Evolutionary conservation across 1,140 invertebrate genomes (phyloP).

Genomic region (Pogonus chalceus): DNA sequence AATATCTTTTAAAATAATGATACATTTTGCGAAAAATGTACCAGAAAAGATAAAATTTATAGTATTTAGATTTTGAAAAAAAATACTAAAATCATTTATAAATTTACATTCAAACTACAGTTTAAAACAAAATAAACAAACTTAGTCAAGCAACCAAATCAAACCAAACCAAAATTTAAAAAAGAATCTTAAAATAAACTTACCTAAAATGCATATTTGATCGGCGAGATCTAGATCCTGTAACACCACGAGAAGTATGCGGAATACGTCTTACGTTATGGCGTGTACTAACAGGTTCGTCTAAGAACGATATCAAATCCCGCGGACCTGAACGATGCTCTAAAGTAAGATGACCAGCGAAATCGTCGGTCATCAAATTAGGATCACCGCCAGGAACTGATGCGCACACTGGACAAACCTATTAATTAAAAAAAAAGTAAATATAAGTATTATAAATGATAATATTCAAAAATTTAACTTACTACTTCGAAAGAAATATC

Average conservation of each 20-base stretch:
- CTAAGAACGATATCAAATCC: slow-evolving; percentile 80
- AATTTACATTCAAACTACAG: too few species aligned
- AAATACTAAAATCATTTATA: too few species aligned
- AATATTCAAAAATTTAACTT: slow-evolving; percentile 29
- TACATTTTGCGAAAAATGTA: too few species aligned
- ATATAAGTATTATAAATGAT: slow-evolving; percentile 2
- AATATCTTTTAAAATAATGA: too few species aligned
- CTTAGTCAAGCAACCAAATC: too few species aligned
- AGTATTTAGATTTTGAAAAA: too few species aligned
- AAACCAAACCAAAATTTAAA: too few species aligned
- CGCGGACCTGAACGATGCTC: slow-evolving; percentile 83
- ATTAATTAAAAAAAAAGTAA: slow-evolving; percentile 4
- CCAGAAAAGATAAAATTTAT: too few species aligned
- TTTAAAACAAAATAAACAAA: too few species aligned
- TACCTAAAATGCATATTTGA: slow-evolving; percentile 87
- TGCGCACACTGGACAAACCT: slow-evolving; percentile 84
- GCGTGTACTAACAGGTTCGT: slow-evolving; percentile 63
- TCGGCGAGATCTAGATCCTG: slow-evolving; percentile 48
- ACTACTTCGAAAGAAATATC: slow-evolving; percentile 81
- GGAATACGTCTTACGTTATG: slow-evolving; percentile 75
- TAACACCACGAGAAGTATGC: slow-evolving; percentile 47
- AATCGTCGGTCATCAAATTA: slow-evolving; percentile 95
- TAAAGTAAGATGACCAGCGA: slow-evolving; percentile 87
- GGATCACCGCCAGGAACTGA: slow-evolving; percentile 91
- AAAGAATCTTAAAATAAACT: too few species aligned